Evolutionary conservation across 2,113 vertebrate genomes (phyloP).

Genomic region (Myotis lucifugus): DNA sequence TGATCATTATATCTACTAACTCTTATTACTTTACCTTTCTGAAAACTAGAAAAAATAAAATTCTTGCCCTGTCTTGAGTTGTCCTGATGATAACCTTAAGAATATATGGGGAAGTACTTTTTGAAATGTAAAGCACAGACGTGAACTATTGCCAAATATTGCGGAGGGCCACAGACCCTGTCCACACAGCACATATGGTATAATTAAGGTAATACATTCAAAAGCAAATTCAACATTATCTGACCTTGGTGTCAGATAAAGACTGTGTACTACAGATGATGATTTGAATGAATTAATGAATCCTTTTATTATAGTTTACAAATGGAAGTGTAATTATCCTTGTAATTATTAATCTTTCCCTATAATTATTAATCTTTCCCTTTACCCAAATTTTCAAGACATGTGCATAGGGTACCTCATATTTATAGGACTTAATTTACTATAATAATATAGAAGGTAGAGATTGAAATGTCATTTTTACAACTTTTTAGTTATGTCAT

Average conservation of each 20-base stretch:
- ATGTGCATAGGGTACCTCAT: not conserved
- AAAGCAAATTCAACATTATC: not conserved
- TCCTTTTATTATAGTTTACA: constrained; percentile 37
- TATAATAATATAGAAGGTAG: not conserved
- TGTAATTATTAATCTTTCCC: constrained; percentile 48
- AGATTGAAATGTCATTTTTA: constrained; percentile 35
- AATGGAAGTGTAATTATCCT: not conserved
- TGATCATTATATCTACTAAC: not conserved
- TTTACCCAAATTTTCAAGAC: not conserved
- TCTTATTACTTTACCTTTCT: not conserved
- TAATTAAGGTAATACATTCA: not conserved
- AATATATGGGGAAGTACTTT: not conserved
- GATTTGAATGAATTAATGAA: not conserved
- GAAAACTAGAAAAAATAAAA: not conserved
- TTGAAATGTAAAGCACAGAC: not conserved
- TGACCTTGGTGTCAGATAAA: not conserved
- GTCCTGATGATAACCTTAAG: not conserved
- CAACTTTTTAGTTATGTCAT: not conserved
- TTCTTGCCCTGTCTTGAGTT: not conserved
- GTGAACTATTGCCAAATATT: not conserved
- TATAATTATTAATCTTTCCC: not conserved
- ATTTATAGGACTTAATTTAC: constrained; percentile 8
- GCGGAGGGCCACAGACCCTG: not conserved
- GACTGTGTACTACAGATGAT: not conserved
- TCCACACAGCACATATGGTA: not conserved